Base-by-base conservation (phyloP, 2,113 vertebrate species). In the Toxostoma redivivum region DNA sequence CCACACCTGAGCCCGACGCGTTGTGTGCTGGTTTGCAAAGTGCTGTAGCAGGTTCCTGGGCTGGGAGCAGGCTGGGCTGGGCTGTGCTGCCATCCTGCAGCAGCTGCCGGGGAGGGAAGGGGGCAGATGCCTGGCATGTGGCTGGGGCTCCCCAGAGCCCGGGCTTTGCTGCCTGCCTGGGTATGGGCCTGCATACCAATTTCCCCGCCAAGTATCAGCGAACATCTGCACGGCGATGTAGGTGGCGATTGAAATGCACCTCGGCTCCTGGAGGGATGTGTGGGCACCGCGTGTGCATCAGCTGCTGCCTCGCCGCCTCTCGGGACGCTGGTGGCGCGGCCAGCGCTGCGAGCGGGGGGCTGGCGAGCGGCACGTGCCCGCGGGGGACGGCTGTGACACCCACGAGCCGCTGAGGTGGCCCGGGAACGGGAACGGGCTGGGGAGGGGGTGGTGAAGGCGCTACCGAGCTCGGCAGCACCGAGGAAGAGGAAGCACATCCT, bases 71-170 rank as follows among this genome's bases (percentile, higher is more conserved):
- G 2, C 81, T 31, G 82, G 50, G 58, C 67, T 38, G 77, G 37
- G 22, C 85, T 25, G 66, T 13, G 94, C 74, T 76, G 86, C 83
- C 48, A 11, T 61, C 79, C 88, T 38, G 85, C 74, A 80, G 86
- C 91, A 92, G 88, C 94, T 94, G 89, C 81, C 1, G 8, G 54
- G 18, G 66, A 81, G 62, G 71, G 71, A 65, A 56, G 62, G 56
- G 90, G 95, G 84, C 93, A 94, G 94, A 64, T 81, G 78, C 93
- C 53, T 62, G 57, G 77, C 73, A 51, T 67, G 91, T 47, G 91
- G 33, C 86, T 31, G 81, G 94, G 61, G 67, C 62, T 96, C 94
- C 92, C 95, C 76, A 37, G 92, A 62, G 96, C 62, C 88, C 5
- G 60, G 82, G 62, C 23, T 71, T 22, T 22, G 84, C 87, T 53